phyloP scores from a whole-genome alignment of 2,888 invertebrate species.

The Syrphus vitripennis region DNA sequence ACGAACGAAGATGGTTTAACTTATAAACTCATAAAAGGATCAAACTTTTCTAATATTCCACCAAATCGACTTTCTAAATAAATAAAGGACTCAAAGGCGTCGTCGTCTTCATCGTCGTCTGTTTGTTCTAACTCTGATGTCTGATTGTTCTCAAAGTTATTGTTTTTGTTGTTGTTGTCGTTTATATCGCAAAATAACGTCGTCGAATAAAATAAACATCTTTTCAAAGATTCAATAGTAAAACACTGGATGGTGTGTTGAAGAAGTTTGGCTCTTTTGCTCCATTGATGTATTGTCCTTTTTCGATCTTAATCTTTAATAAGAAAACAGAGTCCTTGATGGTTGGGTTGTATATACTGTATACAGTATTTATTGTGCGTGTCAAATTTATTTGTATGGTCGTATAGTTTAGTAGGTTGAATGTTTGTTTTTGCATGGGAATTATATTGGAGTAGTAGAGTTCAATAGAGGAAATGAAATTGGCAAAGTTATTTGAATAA shows the following conservation, averaged over 20 bases:
- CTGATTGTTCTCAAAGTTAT: conserved; percentile 19
- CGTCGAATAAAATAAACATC: conserved; percentile 40
- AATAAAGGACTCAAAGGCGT: background rate
- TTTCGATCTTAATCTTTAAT: conserved; percentile 18
- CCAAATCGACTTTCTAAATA: conserved; percentile 18
- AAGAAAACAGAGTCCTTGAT: background rate
- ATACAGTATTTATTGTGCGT: background rate
- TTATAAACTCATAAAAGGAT: conserved; percentile 19
- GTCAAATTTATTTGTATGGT: background rate
- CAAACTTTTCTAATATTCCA: conserved; percentile 48
- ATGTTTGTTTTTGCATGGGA: background rate
- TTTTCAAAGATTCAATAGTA: conserved; percentile 26
- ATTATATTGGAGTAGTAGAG: background rate
- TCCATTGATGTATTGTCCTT: conserved; percentile 37
- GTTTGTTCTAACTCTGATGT: conserved; percentile 29
- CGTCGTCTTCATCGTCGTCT: too few species aligned
- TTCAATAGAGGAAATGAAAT: background rate
- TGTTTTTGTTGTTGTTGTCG: background rate
- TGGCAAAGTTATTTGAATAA: background rate
- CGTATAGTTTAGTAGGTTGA: background rate
- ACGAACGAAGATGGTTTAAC: background rate
- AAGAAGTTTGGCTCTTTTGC: background rate
- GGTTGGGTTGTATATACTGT: background rate
- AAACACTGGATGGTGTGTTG: background rate
- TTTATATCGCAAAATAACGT: conserved; percentile 20